phyloP scores from a whole-genome alignment of 2,113 vertebrate species.

The Eptatretus burgeri region DNA sequence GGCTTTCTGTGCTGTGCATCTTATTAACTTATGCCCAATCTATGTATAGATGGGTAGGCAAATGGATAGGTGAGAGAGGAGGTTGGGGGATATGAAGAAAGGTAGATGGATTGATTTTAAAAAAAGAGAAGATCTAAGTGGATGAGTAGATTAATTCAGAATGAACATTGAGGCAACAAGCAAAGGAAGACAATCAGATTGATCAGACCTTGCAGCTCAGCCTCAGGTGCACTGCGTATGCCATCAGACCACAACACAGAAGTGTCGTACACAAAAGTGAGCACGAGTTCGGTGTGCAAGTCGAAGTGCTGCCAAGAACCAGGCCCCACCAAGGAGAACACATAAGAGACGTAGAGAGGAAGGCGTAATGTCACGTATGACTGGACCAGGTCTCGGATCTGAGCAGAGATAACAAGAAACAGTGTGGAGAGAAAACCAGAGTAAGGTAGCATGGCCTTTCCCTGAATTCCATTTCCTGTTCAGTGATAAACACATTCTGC shows the following conservation, averaged over 20 bases:
- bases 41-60: too few species aligned
- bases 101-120: too few species aligned
- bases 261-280: slow-evolving; percentile 31
- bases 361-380: slow-evolving; percentile 25
- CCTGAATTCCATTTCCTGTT: too few species aligned
- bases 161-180: too few species aligned
- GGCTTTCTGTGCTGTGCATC: too few species aligned
- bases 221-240: slow-evolving; percentile 24
- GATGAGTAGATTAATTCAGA: too few species aligned
- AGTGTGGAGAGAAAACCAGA: too few species aligned
- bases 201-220: slow-evolving; percentile 24
- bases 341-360: slow-evolving; percentile 26
- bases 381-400: slow-evolving; percentile 32
- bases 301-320: slow-evolving; percentile 38
- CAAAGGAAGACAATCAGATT: slow-evolving; percentile 6
- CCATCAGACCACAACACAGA: slow-evolving; percentile 35
- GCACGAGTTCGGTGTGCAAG: slow-evolving; percentile 26
- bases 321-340: slow-evolving; percentile 23
- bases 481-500: too few species aligned
- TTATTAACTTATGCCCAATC: too few species aligned
- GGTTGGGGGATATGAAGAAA: too few species aligned
- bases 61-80: too few species aligned
- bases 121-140: neutral
- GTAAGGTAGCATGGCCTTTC: too few species aligned
- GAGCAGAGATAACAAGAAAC: slow-evolving; percentile 4